Base-by-base conservation (phyloP, 2,888 invertebrate species). In the Pachliopta kotzebuea region DNA sequence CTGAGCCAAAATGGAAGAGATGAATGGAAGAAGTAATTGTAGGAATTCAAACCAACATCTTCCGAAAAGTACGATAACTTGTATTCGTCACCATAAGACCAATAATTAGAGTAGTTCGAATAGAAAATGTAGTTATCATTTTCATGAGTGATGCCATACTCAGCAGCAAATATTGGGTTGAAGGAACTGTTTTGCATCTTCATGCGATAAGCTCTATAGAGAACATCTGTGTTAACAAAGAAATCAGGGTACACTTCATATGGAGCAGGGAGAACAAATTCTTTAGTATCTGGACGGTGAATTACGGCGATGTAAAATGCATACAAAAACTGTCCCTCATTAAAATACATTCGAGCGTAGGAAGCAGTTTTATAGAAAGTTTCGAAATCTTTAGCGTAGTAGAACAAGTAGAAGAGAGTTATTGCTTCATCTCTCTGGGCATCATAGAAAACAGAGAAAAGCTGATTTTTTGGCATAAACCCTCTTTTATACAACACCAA, bases 41-140 rank as follows among this genome's bases (percentile, higher is more conserved):
- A 95, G 0, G 93, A 76, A 82, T 95, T 95, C 74, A 94, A 84
- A 66, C 94, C 95, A 71, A 95, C 87, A 75, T 95, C 95, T 76
- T 95, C 95, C 42, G 94, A 94, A 84, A 95, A 94, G 84, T 95
- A 95, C 49, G 93, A 88, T 64, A 95, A 72, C 66, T 90, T 92
- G 74, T 92, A 90, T 72, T 95, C 95, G 2, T 88, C 76, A 70
- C 87, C 90, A 74, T 92, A 93, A 71, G 87, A 80, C 52, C 77
- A 76, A 50, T 90, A 75, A 71, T 90, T 92, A 18, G 93, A 93
- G 72, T 94, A 94, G 78, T 94, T 94, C 21, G 93, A 86, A 64
- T 92, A 92, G 74, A 93, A 86, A 29, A 92, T 80, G 70, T 88
- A 92, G n/a, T 84, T 74, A 54, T 91, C 79, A 24, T 79, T 76